These are phyloP conservation scores for Ptychoptera albimana DNA, from an alignment of 2,888 invertebrate genomes.

Conservation along the genomic window DNA sequence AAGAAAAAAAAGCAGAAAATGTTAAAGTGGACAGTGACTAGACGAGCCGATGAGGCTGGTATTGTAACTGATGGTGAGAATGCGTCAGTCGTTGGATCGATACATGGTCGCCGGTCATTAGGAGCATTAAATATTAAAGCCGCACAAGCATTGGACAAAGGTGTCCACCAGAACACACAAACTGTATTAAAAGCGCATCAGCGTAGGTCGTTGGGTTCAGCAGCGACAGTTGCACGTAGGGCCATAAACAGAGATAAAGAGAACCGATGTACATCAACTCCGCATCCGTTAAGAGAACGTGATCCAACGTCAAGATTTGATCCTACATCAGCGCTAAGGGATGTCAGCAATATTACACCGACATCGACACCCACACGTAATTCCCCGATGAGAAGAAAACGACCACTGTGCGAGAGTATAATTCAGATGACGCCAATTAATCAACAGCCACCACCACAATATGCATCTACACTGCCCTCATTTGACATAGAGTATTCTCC, in stretches of 20 bases:
- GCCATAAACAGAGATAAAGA: conserved; percentile 16
- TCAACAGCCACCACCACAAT: conserved; percentile 11
- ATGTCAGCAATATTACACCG: conserved; percentile 11
- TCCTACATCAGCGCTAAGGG: conserved; percentile 5
- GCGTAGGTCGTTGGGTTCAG: conserved; percentile 2
- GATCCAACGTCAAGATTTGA: conserved; percentile 1
- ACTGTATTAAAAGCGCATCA: background rate
- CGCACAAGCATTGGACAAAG: background rate
- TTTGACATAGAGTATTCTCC: conserved; percentile 29
- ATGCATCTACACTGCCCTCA: conserved; percentile 26
- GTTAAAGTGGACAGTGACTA: conserved; percentile 28
- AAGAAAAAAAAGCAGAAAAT: conserved; percentile 11
- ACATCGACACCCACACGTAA: conserved; percentile 10
- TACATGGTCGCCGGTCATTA: conserved; percentile 8
- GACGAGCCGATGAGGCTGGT: conserved; percentile 7
- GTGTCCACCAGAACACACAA: background rate
- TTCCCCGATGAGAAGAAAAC: background rate
- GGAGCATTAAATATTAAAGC: background rate
- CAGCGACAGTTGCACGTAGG: background rate
- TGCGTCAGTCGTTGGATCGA: conserved; percentile 12
- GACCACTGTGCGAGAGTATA: conserved; percentile 1
- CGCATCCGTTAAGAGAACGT: conserved; percentile 12
- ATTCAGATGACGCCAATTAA: background rate
- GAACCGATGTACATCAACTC: conserved; percentile 24
- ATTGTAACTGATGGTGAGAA: background rate